Base-by-base conservation (phyloP, 30 jellyfish, hydroid and myxozoan species). In the Phacellophora camtschatica region DNA sequence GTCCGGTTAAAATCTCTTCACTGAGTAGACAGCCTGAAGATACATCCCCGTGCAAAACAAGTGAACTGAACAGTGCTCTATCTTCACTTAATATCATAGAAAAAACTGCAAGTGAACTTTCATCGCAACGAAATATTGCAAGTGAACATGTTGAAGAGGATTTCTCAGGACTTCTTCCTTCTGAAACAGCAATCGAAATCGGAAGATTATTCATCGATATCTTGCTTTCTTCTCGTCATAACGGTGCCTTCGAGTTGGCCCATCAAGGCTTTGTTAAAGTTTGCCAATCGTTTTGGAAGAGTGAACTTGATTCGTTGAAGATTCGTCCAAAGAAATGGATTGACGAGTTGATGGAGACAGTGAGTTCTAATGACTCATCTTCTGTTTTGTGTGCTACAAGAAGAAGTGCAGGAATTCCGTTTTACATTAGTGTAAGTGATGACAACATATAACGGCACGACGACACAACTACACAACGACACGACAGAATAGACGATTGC, bases 321-420 rank as follows among this genome's bases (percentile, higher is more conserved):
- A 65, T 22, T 0, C 77, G 83, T 4, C 96, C 98, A 34, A 55
- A 30, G 7, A 58, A 66, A 34, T 81, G 94, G 85, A 74, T 90
- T 15, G 64, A 48, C 5, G 77, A 77, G 16, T 63, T 90, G 1
- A 41, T 84, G 50, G 62, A 31, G 13, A 90, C 76, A 8, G 49
- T 90, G 58, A 22, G 50, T 32, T 50, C 90, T 0, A 46, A 15
- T 8, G 76, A 65, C 2, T 49, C 91, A 10, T 58, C 88, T 24
- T 30, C 85, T 15, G 88, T 37, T 55, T 46, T 84, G 5, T 84
- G 95, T 49, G 88, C 83, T 9, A 90, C 98, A 12, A 74, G 98
- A 54, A 64, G 98, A 59, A 84, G 98, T 63, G 98, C 98, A 7
- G 98, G 98, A 25, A 65, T 90, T 20, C 98, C 98, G 29, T 90